Evolutionary conservation across 2,113 vertebrate species (phyloP).

Genomic region (Scomber scombrus): DNA sequence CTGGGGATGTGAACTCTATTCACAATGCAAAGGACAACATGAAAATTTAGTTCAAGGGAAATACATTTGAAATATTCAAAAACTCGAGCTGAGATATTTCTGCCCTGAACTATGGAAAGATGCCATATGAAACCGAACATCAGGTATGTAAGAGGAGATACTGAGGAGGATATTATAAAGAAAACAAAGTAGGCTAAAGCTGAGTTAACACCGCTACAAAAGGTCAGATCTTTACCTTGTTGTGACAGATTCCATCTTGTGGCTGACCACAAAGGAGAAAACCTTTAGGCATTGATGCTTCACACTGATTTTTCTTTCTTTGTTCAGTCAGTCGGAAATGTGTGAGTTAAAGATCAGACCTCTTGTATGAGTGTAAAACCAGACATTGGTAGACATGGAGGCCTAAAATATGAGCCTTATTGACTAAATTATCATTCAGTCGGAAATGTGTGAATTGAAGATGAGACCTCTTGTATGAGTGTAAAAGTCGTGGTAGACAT

Average conservation of each 20-base stretch:
- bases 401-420: conserved; percentile 35
- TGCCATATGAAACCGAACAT: conserved; percentile 69
- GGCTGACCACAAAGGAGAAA: conserved; percentile 28
- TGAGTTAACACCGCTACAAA: conserved; percentile 38
- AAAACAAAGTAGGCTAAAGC: conserved; percentile 1
- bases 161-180: conserved; percentile 37
- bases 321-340: conserved; percentile 22
- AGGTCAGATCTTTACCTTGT: conserved; percentile 52
- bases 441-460: conserved; percentile 12
- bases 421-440: conserved; percentile 16
- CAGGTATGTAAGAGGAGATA: conserved; percentile 56
- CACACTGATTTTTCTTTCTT: conserved; percentile 43
- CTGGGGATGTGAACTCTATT: conserved; percentile 7
- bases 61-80: conserved; percentile 43
- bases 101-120: conserved; percentile 56
- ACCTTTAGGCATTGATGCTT: conserved; percentile 51
- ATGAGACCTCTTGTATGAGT: conserved; percentile 29
- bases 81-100: conserved; percentile 40
- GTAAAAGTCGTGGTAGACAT: background rate
- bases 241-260: conserved; percentile 41
- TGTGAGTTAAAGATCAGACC: conserved; percentile 25
- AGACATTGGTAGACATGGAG: background rate
- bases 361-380: conserved; percentile 22
- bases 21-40: conserved; percentile 21
- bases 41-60: conserved; percentile 24